phyloP scores from a whole-genome alignment of 1,140 invertebrate species.

The Drosophila ficusphila region DNA sequence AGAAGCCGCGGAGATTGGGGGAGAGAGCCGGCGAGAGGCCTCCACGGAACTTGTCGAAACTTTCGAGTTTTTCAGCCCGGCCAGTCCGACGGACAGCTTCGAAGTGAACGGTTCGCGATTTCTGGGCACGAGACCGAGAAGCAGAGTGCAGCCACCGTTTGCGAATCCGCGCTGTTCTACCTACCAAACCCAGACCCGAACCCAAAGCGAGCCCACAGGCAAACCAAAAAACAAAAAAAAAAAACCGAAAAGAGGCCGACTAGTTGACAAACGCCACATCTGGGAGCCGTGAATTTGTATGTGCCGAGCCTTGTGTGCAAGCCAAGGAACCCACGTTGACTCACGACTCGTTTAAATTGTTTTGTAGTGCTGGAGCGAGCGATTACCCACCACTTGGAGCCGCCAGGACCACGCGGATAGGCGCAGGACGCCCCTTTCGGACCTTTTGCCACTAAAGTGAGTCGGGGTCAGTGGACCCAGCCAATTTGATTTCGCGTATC shows the following conservation, averaged over 20 bases:
- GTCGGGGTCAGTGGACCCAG: conserved; percentile 28
- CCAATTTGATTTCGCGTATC: conserved; percentile 12
- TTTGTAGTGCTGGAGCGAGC: conserved; percentile 17
- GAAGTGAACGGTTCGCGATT: conserved; percentile 70
- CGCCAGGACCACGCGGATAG: conserved; percentile 27
- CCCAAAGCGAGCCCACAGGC: too few species aligned
- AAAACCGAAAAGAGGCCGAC: conserved; percentile 6
- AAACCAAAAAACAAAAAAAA: conserved; percentile 24
- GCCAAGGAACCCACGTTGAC: conserved; percentile 12
- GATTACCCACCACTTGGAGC: not conserved
- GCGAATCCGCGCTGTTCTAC: conserved; percentile 56
- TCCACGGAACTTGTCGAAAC: conserved; percentile 47
- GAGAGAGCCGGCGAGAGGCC: conserved; percentile 23
- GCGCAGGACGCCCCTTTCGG: conserved; percentile 14
- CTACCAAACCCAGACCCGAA: conserved; percentile 18
- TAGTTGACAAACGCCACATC: conserved; percentile 27
- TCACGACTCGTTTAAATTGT: conserved; percentile 14
- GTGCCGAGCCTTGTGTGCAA: not conserved
- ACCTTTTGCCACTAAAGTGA: conserved; percentile 12
- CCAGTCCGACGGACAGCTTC: conserved; percentile 74
- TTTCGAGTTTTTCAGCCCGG: conserved; percentile 59
- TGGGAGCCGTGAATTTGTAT: conserved; percentile 16
- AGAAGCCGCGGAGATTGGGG: conserved; percentile 17
- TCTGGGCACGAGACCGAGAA: conserved; percentile 35
- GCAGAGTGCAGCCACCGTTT: conserved; percentile 59